A percentile compares a stretch with the other conserved stretches of the same genome.
These are phyloP conservation scores for Noctua janthina DNA, from an alignment of 2,888 invertebrate genomes.

Conservation along the genomic window DNA sequence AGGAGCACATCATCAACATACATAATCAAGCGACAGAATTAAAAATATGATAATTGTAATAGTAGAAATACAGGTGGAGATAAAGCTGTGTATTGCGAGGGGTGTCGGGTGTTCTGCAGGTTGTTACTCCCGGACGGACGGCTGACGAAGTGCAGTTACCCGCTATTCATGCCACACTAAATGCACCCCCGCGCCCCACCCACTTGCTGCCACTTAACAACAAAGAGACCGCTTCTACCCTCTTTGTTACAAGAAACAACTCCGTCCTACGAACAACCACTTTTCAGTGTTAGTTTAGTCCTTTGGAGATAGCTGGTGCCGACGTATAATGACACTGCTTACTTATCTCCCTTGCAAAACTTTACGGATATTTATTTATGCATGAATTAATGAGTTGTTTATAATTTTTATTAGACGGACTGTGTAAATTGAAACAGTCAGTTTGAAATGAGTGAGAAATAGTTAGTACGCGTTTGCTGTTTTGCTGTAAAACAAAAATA, in stretches of 20 bases:
- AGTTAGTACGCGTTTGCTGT: background rate
- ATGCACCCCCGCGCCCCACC: slow-evolving; percentile 80
- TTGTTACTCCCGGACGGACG: slow-evolving; percentile 87
- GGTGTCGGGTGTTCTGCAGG: slow-evolving; percentile 80
- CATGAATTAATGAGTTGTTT: slow-evolving; percentile 30
- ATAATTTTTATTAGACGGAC: slow-evolving; percentile 4
- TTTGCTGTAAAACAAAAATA: slow-evolving; percentile 9
- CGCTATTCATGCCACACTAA: slow-evolving; percentile 87
- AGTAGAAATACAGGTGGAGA: slow-evolving; percentile 73
- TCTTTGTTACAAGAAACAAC: slow-evolving; percentile 89
- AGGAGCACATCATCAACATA: slow-evolving; percentile 19
- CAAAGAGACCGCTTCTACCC: slow-evolving; percentile 89
- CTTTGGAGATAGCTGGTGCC: slow-evolving; percentile 78
- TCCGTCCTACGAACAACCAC: slow-evolving; percentile 82
- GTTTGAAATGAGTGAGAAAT: background rate
- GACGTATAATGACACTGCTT: slow-evolving; percentile 69
- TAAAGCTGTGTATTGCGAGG: slow-evolving; percentile 72
- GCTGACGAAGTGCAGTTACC: slow-evolving; percentile 89
- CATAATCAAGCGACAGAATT: slow-evolving; percentile 21
- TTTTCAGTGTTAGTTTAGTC: slow-evolving; percentile 82
- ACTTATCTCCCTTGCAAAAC: slow-evolving; percentile 52
- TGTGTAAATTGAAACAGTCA: slow-evolving; percentile 3
- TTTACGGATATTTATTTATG: slow-evolving; percentile 23
- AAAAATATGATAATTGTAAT: slow-evolving; percentile 52
- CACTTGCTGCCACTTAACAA: slow-evolving; percentile 86